Percentiles rank a stretch among this genome's conserved stretches.
phyloP scores from a whole-genome alignment of 2,888 invertebrate genomes.

The Cosmopolites sordidus region DNA sequence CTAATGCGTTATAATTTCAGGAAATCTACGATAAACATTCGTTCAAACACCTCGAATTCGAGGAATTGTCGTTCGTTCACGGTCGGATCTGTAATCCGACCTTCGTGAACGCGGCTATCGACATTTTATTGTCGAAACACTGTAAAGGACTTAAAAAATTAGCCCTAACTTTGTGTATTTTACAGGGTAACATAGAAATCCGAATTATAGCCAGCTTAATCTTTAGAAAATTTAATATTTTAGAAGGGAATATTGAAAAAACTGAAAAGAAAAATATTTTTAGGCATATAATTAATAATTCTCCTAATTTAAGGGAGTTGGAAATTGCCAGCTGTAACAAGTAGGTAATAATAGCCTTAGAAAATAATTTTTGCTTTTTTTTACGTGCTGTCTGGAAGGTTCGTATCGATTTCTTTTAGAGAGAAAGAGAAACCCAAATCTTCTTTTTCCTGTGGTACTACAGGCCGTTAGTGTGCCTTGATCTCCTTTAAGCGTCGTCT shows the following conservation, averaged over 20 bases:
- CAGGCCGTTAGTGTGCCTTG: too few species aligned
- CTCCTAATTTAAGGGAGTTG: constrained; percentile 22
- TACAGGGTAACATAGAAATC: constrained; percentile 30
- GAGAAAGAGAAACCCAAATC: too few species aligned
- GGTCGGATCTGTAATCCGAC: constrained; percentile 21
- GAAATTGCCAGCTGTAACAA: constrained; percentile 24
- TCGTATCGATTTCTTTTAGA: too few species aligned
- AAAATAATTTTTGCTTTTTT: background rate
- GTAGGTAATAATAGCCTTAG: constrained; percentile 12
- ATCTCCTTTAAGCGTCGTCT: too few species aligned
- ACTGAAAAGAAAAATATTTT: constrained; percentile 25
- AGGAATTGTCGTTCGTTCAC: constrained; percentile 24
- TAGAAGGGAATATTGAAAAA: constrained; percentile 22
- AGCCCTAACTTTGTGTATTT: constrained; percentile 30
- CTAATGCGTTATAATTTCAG: constrained; percentile 16
- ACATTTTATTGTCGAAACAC: constrained; percentile 29
- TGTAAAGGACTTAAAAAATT: constrained; percentile 29
- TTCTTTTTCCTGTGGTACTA: too few species aligned
- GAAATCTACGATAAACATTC: constrained; percentile 15
- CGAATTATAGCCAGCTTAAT: constrained; percentile 24
- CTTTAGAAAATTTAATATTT: constrained; percentile 28
- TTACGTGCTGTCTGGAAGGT: too few species aligned
- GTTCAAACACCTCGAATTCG: constrained; percentile 24
- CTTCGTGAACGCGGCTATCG: constrained; percentile 23
- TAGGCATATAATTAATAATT: constrained; percentile 26